phyloP scores from a whole-genome alignment of 2,113 vertebrate species.

The Catagonus wagneri region DNA sequence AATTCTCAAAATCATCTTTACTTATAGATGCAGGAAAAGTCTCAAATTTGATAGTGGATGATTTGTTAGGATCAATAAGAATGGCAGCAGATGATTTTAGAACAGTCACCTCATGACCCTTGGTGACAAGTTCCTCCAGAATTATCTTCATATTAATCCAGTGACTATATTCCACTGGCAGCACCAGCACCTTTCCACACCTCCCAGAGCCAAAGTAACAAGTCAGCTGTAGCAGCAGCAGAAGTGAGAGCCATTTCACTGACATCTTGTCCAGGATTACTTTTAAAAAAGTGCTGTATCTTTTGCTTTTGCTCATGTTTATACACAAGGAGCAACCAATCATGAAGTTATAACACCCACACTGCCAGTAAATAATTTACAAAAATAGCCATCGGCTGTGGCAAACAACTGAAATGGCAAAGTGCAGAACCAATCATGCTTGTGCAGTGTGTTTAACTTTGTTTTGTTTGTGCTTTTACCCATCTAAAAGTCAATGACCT shows the following conservation, averaged over 20 bases:
- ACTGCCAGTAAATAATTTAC: not conserved
- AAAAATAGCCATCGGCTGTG: not conserved
- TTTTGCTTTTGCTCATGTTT: not conserved
- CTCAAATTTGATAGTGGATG: conserved; percentile 79
- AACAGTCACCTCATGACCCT: not conserved
- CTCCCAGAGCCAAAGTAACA: not conserved
- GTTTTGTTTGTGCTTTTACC: not conserved
- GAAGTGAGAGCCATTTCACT: not conserved
- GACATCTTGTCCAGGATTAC: not conserved
- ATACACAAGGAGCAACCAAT: not conserved
- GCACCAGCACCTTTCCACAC: conserved; percentile 87
- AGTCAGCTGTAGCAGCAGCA: conserved; percentile 61
- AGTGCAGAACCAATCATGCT: not conserved
- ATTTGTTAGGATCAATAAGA: not conserved
- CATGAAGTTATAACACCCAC: not conserved
- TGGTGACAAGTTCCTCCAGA: not conserved
- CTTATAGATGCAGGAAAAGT: conserved; percentile 77
- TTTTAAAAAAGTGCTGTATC: not conserved
- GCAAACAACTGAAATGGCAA: not conserved
- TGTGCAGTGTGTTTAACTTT: not conserved
- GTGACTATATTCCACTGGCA: conserved; percentile 24
- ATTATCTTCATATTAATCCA: not conserved
- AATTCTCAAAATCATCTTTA: conserved; percentile 43
- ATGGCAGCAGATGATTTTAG: not conserved
- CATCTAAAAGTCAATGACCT: not conserved